Base-by-base conservation (phyloP, 1,140 invertebrate species). In the Calliphora vicina region DNA sequence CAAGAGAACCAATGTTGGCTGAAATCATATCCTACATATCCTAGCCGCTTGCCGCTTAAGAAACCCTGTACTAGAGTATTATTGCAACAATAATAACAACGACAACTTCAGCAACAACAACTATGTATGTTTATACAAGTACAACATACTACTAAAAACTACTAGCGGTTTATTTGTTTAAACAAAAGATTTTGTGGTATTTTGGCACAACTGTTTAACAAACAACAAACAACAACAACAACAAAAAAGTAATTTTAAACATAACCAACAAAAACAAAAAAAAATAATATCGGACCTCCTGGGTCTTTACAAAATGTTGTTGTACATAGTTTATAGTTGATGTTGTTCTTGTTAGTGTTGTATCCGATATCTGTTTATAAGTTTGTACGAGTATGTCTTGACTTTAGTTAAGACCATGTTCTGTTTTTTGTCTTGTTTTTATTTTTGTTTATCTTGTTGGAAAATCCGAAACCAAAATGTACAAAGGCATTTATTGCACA, bases 141-240 rank as follows among this genome's bases (percentile, higher is more conserved):
- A 78, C 74, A 78, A 78, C 35, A 78, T 43, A 43, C 74, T 78
- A 78, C 20, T 78, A 78, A 78, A 26, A 78, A 78, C 74, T 78
- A 43, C 42, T 43, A 78, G 74, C 74, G 74, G 74, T 78, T 78
- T 26, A 78, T 78, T 78, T 78, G 74, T 78, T 78, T 43, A 78
- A 78, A 78, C 74, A 78, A 78, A 78, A 76, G 27, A n/a, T 78
- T 23, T 42, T 45, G 42, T 43, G 25, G 25, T 78, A 78, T 45
- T 78, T 78, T 78, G 74, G 35, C 74, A 78, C 74, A 78, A 78
- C 74, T 78, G 35, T 78, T 78, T 23, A 78, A 78, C 74, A 78
- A 78, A 78, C 35, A 20, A 45, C 35, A 78, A 29, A 35, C 35
- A 35, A 35, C 73, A 73, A 73, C 72, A 57, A 57, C 72, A 29